Percentiles rank a stretch among this genome's conserved stretches.
Conservation (phyloP, 1,140 invertebrate genomes). For the Gyrodactylus salaris region DNA sequence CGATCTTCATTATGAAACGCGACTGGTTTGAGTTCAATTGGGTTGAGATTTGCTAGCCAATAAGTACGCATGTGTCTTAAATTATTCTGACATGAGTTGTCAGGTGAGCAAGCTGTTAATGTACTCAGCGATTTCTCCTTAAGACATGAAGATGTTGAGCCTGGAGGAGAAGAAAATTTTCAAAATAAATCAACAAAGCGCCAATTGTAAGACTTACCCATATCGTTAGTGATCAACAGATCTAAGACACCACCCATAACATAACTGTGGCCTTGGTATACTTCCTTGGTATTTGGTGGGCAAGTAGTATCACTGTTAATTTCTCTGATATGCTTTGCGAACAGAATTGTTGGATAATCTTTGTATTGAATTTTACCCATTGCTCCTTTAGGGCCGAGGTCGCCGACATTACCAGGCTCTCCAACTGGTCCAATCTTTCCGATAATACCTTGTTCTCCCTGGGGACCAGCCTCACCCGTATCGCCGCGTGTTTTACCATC, state of each 20-base stretch:
- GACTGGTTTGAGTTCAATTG: conserved; percentile 31
- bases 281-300: background rate
- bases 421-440: background rate
- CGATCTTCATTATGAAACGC: conserved; percentile 9
- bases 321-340: background rate
- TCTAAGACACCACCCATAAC: background rate
- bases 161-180: background rate
- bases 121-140: conserved; percentile 79
- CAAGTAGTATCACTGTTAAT: background rate
- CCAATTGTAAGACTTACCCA: background rate
- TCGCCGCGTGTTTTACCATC: background rate
- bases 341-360: background rate
- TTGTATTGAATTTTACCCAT: background rate
- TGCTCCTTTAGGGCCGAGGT: background rate
- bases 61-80: conserved; percentile 75
- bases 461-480: background rate
- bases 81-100: conserved; percentile 81
- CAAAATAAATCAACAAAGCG: background rate
- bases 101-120: conserved; percentile 72
- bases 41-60: conserved; percentile 35
- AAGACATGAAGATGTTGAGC: conserved; percentile 37
- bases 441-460: background rate
- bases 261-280: background rate
- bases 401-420: background rate
- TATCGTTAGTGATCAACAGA: background rate